phyloP scores from a whole-genome alignment of 2,888 invertebrate genomes.

The Drosophila villosipedis region DNA sequence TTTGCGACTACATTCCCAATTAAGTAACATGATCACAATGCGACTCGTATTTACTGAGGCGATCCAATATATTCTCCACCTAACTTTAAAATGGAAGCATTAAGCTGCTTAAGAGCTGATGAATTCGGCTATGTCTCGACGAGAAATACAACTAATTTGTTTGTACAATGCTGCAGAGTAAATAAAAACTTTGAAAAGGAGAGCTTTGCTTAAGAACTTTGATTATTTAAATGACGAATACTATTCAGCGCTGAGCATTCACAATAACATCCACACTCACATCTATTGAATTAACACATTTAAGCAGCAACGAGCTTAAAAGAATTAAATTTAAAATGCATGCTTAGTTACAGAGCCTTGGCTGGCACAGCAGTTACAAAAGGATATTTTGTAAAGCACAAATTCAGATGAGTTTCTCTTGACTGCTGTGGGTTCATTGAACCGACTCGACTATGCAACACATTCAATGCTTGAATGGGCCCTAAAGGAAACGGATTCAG shows the following conservation, averaged over 20 bases:
- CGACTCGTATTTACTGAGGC: too few relatives aligned
- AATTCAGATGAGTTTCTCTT: slow-evolving; percentile 3
- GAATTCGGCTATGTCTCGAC: neutral
- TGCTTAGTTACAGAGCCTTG: slow-evolving; percentile 20
- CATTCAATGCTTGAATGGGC: slow-evolving; percentile 31
- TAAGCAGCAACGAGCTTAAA: neutral
- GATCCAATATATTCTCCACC: neutral
- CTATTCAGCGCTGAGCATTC: neutral
- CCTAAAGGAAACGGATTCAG: slow-evolving; percentile 21
- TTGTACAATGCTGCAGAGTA: neutral
- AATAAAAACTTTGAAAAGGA: neutral
- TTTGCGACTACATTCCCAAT: neutral
- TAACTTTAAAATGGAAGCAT: neutral
- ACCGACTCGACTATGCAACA: slow-evolving; percentile 1
- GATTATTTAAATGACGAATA: slow-evolving; percentile 2
- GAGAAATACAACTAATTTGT: neutral
- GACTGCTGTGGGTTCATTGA: slow-evolving; percentile 12
- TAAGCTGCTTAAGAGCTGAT: neutral
- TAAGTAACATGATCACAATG: neutral
- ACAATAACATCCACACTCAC: neutral
- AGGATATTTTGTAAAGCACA: slow-evolving; percentile 9
- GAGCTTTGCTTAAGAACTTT: neutral
- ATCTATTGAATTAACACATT: slow-evolving; percentile 3
- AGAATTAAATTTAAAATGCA: slow-evolving; percentile 14
- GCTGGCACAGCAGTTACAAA: neutral